These are phyloP conservation scores for Myxocyprinus asiaticus DNA, from an alignment of 2,113 vertebrate genomes.

Conservation along the genomic window DNA sequence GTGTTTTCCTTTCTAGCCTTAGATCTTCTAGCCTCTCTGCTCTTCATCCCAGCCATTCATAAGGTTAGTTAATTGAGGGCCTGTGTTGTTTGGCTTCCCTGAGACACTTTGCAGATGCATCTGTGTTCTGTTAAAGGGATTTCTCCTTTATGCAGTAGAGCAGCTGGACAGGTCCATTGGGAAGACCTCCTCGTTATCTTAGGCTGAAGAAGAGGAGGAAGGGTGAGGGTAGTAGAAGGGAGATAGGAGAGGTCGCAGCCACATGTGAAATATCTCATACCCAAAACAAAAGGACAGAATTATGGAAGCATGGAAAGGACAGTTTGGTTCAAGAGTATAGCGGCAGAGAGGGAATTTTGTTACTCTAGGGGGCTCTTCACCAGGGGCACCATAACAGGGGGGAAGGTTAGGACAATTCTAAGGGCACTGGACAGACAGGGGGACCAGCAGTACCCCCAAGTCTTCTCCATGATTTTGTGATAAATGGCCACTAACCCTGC, in stretches of 20 bases:
- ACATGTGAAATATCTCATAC: conserved; percentile 63
- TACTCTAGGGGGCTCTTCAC: too few relatives aligned
- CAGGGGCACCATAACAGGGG: too few relatives aligned
- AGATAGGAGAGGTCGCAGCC: conserved; percentile 58
- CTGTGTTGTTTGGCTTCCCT: conserved; percentile 65
- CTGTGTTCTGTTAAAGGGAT: conserved; percentile 74
- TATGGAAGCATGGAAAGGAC: not conserved
- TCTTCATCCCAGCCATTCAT: conserved; percentile 55
- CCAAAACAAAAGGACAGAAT: conserved; percentile 55
- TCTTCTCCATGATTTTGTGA: too few relatives aligned
- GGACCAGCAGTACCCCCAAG: too few relatives aligned
- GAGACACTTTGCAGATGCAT: conserved; percentile 67
- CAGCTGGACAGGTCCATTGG: conserved; percentile 72
- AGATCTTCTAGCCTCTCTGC: conserved; percentile 55
- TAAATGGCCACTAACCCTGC: too few relatives aligned
- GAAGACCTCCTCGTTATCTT: conserved; percentile 73
- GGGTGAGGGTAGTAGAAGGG: conserved; percentile 35
- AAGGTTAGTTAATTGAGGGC: conserved; percentile 63
- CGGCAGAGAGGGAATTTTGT: too few relatives aligned
- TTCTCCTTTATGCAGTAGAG: conserved; percentile 67
- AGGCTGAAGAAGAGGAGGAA: conserved; percentile 56
- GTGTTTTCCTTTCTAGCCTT: conserved; percentile 52
- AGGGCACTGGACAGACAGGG: too few relatives aligned
- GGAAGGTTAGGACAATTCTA: too few relatives aligned
- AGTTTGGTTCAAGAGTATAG: not conserved